Percentiles rank a stretch among this genome's conserved stretches.
Conservation (phyloP, 2,888 invertebrate genomes). For the Meiosimyza platycephala region DNA sequence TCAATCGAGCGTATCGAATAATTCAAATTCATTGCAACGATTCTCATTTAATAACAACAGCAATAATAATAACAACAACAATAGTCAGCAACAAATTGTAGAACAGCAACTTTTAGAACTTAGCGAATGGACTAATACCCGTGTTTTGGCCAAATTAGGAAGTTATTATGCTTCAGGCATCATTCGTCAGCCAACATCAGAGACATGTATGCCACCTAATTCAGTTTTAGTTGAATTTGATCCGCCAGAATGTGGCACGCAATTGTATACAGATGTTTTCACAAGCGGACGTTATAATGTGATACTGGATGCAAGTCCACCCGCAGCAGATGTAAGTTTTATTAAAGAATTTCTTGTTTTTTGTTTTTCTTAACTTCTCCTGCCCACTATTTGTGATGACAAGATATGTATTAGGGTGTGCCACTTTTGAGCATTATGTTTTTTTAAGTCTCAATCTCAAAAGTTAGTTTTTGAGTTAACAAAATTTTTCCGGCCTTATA, state of each 20-base stretch:
- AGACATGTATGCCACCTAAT: slow-evolving; percentile 67
- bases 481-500: too few relatives aligned
- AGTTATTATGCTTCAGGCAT: slow-evolving; percentile 88
- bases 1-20: slow-evolving; percentile 50
- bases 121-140: slow-evolving; percentile 92
- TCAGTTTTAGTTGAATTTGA: slow-evolving; percentile 87
- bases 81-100: slow-evolving; percentile 40
- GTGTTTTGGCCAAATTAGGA: slow-evolving; percentile 88
- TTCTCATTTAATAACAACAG: slow-evolving; percentile 52
- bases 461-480: too few relatives aligned
- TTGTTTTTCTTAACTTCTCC: slow-evolving; percentile 23
- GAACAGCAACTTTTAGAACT: slow-evolving; percentile 75
- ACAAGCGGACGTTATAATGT: slow-evolving; percentile 85
- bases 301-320: slow-evolving; percentile 93
- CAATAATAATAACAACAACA: slow-evolving; percentile 54
- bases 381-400: slow-evolving; percentile 25
- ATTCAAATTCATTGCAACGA: slow-evolving; percentile 50
- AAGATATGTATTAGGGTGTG: too few relatives aligned
- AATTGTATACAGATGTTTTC: slow-evolving; percentile 82
- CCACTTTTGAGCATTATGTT: too few relatives aligned
- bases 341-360: not conserved
- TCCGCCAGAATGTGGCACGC: slow-evolving; percentile 76
- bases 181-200: slow-evolving; percentile 78
- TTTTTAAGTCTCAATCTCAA: too few relatives aligned
- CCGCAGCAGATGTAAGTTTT: slow-evolving; percentile 77